A percentile compares a stretch with the other conserved stretches of the same genome.
Evolutionary conservation across 2,113 vertebrate species (phyloP).

Genomic region (Excalfactoria chinensis): DNA sequence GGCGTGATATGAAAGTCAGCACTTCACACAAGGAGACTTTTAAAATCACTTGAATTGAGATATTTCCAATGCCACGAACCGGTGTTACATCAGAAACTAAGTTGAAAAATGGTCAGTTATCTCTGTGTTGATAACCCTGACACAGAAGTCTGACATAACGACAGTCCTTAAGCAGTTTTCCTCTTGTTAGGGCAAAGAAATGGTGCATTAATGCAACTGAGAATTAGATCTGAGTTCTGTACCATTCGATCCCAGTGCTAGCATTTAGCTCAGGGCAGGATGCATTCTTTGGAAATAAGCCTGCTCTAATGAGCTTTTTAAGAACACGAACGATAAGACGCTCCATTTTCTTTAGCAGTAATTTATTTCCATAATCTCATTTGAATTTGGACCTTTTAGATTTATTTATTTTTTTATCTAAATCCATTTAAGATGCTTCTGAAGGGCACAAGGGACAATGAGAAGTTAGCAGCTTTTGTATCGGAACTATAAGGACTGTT

Average conservation of each 20-base stretch:
- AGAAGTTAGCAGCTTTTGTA: constrained; percentile 3
- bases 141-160: neutral
- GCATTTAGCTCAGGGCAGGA: neutral
- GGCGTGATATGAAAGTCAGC: neutral
- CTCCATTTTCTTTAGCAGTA: neutral
- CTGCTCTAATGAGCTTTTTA: constrained; percentile 5
- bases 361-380: constrained; percentile 29
- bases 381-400: constrained; percentile 43
- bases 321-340: neutral
- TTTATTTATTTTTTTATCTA: neutral
- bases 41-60: neutral
- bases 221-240: neutral
- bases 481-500: constrained; percentile 2
- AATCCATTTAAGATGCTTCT: constrained; percentile 29
- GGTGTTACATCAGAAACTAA: neutral
- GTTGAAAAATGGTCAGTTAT: neutral
- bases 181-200: neutral
- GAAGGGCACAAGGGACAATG: constrained; percentile 1
- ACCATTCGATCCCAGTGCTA: neutral
- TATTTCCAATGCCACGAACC: neutral
- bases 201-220: neutral
- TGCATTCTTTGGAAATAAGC: constrained; percentile 6
- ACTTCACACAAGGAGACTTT: neutral
- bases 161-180: neutral
- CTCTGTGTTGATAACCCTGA: neutral